phyloP scores from a whole-genome alignment of 2,113 vertebrate species.

The Galemys pyrenaicus region DNA sequence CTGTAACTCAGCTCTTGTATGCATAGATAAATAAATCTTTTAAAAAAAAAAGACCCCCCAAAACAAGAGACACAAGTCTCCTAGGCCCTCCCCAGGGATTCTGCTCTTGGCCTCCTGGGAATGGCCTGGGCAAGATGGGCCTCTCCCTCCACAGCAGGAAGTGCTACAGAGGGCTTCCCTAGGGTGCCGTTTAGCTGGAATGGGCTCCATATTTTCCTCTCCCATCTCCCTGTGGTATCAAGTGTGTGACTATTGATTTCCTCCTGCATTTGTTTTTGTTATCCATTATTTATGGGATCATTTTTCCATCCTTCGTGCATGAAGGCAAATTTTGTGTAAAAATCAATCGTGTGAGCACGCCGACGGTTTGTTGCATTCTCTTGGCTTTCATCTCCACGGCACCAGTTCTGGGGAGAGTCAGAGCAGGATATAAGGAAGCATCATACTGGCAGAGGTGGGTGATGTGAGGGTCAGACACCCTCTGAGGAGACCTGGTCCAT shows the following conservation, averaged over 20 bases:
- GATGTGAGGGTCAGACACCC: slow-evolving; percentile 38
- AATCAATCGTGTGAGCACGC: slow-evolving; percentile 87
- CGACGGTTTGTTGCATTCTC: slow-evolving; percentile 84
- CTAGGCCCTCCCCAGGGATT: background rate
- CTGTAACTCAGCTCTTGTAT: too few species aligned
- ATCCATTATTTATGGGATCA: slow-evolving; percentile 90
- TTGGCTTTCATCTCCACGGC: slow-evolving; percentile 84
- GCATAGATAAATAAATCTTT: too few species aligned
- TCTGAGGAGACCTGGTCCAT: background rate
- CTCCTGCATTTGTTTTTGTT: slow-evolving; percentile 87
- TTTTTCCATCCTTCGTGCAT: slow-evolving; percentile 86
- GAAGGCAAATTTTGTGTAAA: slow-evolving; percentile 90
- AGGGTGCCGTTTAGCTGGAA: slow-evolving; percentile 62
- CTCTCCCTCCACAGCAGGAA: slow-evolving; percentile 59
- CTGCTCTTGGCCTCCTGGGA: background rate
- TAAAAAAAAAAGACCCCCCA: too few species aligned
- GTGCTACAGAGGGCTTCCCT: slow-evolving; percentile 66
- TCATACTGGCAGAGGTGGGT: background rate
- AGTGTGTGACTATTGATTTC: slow-evolving; percentile 87
- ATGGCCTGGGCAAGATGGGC: background rate
- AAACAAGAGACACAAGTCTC: background rate
- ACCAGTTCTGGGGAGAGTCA: slow-evolving; percentile 72
- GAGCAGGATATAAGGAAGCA: slow-evolving; percentile 78
- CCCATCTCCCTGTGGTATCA: slow-evolving; percentile 77
- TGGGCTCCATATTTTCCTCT: slow-evolving; percentile 63